Evolutionary conservation across 2,888 invertebrate species (phyloP).

Genomic region (Acleris emargana): DNA sequence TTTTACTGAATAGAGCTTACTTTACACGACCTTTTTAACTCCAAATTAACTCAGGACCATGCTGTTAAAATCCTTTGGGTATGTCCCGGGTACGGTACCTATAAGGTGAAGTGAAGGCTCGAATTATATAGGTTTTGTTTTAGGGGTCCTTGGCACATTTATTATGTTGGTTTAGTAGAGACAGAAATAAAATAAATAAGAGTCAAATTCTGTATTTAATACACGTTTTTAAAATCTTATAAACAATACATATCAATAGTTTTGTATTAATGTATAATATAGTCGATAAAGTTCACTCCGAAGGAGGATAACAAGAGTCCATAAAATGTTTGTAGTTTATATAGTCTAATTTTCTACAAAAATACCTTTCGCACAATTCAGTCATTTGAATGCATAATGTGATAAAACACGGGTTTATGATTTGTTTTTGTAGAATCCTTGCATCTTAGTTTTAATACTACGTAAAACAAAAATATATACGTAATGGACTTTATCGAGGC

Average conservation of each 20-base stretch:
- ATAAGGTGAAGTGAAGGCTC: no score
- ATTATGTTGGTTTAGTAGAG: neutral
- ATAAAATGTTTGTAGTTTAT: conserved; percentile 39
- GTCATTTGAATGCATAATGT: conserved; percentile 48
- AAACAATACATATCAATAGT: conserved; percentile 31
- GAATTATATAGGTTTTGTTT: no score
- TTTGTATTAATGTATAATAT: conserved; percentile 36
- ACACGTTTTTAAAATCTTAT: conserved; percentile 32
- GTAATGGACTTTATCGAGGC: no score
- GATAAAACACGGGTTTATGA: conserved; percentile 28
- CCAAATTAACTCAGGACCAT: no score
- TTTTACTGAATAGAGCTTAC: no score
- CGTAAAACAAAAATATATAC: neutral
- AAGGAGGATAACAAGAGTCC: conserved; percentile 61
- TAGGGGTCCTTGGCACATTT: no score
- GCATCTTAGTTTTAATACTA: neutral
- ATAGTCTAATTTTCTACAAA: conserved; percentile 52
- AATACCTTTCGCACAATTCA: conserved; percentile 75
- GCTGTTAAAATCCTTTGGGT: no score
- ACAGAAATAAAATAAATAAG: conserved; percentile 3
- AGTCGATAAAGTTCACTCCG: conserved; percentile 56
- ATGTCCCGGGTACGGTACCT: no score
- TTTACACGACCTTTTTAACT: no score
- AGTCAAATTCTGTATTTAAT: conserved; percentile 21
- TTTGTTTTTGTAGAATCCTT: conserved; percentile 17